Percentiles rank a stretch among this genome's conserved stretches.
Evolutionary conservation across 2,888 invertebrate species (phyloP).

Genomic region (Lepidocyrtinus sp.): DNA sequence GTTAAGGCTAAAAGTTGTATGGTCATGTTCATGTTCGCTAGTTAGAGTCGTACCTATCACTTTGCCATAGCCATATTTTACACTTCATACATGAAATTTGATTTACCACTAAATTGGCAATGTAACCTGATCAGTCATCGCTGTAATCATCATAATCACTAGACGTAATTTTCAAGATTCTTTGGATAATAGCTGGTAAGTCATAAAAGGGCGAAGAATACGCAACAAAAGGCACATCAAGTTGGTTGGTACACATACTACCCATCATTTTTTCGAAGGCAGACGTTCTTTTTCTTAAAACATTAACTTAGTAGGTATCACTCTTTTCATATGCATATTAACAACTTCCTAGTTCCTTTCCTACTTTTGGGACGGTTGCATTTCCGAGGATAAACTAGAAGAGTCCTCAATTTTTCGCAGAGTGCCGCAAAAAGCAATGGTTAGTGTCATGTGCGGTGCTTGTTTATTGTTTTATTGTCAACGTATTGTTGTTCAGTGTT

Average conservation of each 20-base stretch:
- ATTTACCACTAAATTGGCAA: neutral
- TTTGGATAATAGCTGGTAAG: neutral
- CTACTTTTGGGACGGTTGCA: conserved; percentile 6
- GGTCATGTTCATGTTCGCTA: conserved; percentile 52
- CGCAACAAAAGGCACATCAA: neutral
- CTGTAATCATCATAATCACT: conserved; percentile 35
- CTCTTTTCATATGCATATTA: conserved; percentile 44
- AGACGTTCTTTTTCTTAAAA: neutral
- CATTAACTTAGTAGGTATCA: neutral
- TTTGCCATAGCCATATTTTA: neutral
- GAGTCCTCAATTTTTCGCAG: conserved; percentile 25
- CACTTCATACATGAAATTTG: neutral
- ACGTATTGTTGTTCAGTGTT: neutral
- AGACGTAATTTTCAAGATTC: conserved; percentile 49
- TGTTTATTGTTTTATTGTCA: conserved; percentile 27
- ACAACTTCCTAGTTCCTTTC: conserved; percentile 50
- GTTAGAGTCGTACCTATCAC: neutral
- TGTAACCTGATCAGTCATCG: neutral
- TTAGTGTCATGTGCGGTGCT: neutral
- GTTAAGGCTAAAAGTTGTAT: conserved; percentile 58
- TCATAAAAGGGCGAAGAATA: neutral
- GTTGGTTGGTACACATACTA: neutral
- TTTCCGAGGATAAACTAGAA: neutral
- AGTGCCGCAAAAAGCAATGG: neutral
- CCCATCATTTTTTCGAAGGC: neutral